phyloP scores from a whole-genome alignment of 2,113 vertebrate species.

The Stigmatopora nigra region DNA sequence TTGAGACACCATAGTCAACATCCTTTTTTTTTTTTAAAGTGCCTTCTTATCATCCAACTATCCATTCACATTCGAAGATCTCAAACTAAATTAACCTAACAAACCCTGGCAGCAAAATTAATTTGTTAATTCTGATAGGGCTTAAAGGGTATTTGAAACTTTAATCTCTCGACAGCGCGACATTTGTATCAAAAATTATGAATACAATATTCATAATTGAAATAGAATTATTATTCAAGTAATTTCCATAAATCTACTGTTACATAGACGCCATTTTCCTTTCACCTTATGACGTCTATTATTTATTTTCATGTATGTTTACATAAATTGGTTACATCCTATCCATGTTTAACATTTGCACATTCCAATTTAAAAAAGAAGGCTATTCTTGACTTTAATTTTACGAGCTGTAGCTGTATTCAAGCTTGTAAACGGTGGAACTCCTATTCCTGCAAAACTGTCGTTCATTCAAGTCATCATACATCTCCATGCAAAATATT shows the following conservation, averaged over 20 bases:
- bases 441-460: fast-evolving
- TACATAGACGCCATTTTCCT: not conserved
- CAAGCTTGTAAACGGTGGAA: not conserved
- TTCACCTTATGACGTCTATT: not conserved
- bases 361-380: not conserved
- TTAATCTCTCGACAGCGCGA: not conserved
- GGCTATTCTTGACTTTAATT: not conserved
- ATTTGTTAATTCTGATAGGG: not conserved
- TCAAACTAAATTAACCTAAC: not conserved
- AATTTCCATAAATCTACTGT: not conserved
- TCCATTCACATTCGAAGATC: not conserved
- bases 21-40: not conserved
- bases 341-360: not conserved
- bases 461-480: not conserved
- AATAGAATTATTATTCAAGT: too few species aligned
- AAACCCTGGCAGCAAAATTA: not conserved
- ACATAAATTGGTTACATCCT: too few species aligned
- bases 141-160: not conserved
- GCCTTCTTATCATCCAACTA: not conserved
- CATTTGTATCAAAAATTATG: not conserved
- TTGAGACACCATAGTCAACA: not conserved
- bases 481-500: fast-evolving
- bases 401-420: not conserved
- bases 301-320: too few species aligned
- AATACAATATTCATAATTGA: not conserved